Evolutionary conservation across 1,140 invertebrate species (phyloP), one percentile per base, ranked within the genome.

Genomic region (Drosophila pandora): DNA sequence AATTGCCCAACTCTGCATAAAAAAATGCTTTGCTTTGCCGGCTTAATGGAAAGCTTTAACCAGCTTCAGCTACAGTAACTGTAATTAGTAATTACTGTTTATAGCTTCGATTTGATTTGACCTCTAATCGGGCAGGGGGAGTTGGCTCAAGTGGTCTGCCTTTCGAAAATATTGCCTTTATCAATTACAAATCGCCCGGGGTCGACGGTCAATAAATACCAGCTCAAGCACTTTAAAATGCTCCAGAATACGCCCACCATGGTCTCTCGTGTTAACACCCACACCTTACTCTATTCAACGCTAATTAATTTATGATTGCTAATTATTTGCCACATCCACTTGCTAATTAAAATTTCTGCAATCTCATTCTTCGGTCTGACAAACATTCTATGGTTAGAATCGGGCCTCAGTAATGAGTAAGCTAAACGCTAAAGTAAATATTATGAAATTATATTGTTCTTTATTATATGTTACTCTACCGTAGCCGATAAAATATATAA

Each of bases 111-210:
- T 52, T 39, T 30, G 10, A 34, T 25, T 43, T 23, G 34, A 45
- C 61, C 45, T 62, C 43, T 72, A 78, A 75, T 78, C 41, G 43
- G 56, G 5, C 28, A 2, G 12, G n/a, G 39, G 39, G 39, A 13
- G 13, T 3, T 41, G 39, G 25, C 25, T 28, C 0, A 28, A 28
- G 25, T 28, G 25, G 25, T 28, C 13, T 52, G 60, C 57, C 74
- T 87, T 78, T 78, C 61, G 10, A 77, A 88, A 87, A 76, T 50
- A 81, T 64, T 82, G 8, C 69, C 74, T 56, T 78, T 85, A 78
- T 87, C 79, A 78, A 75, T 81, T 63, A 64, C 53, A 43, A 54
- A 69, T 77, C 60, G 45, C 21, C 3, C 41, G 13, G n/a, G 41
- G 13, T 43, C 17, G 21, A 22, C 50, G 57, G 47, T 59, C 54